Conservation (phyloP, 2,113 vertebrate genomes). For the Nerophis lumbriciformis region DNA sequence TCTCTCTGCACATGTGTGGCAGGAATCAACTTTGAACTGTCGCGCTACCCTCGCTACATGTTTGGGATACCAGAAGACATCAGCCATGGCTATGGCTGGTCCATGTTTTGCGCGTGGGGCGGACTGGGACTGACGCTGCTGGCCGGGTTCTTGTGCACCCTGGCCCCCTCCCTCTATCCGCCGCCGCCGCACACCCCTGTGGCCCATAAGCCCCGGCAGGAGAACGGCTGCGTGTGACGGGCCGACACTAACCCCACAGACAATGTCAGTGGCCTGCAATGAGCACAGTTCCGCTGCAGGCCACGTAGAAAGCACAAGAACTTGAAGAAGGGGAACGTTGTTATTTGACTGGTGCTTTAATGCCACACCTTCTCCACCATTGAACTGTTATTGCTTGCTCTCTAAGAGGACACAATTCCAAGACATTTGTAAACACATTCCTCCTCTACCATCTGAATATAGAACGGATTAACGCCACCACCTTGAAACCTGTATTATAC, state of each 20-base stretch:
- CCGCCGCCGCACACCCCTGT: slow-evolving; percentile 73
- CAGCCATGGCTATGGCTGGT: slow-evolving; percentile 98
- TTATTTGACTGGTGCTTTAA: slow-evolving; percentile 58
- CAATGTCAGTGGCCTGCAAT: slow-evolving; percentile 32
- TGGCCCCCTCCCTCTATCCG: slow-evolving; percentile 94
- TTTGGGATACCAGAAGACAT: slow-evolving; percentile 96
- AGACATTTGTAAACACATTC: slow-evolving; percentile 30
- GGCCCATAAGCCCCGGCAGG: slow-evolving; percentile 92
- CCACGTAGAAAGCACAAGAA: slow-evolving; percentile 41
- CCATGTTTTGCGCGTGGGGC: slow-evolving; percentile 98
- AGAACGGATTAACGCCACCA: slow-evolving; percentile 58
- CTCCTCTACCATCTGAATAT: slow-evolving; percentile 48
- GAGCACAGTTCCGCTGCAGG: slow-evolving; percentile 36
- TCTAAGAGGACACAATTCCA: slow-evolving; percentile 43
- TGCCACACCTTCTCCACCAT: slow-evolving; percentile 38
- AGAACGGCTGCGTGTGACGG: slow-evolving; percentile 83
- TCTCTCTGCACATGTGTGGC: slow-evolving; percentile 98
- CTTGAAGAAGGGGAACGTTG: slow-evolving; percentile 36
- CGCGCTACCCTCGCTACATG: slow-evolving; percentile 93
- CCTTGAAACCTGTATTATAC: slow-evolving; percentile 50
- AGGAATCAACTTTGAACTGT: slow-evolving; percentile 98
- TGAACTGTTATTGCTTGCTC: slow-evolving; percentile 67
- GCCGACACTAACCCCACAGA: slow-evolving; percentile 29
- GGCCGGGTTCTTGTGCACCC: slow-evolving; percentile 97
- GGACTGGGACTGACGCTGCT: slow-evolving; percentile 95